phyloP scores from a whole-genome alignment of 2,888 invertebrate genomes.

The Tenodera sinensis region DNA sequence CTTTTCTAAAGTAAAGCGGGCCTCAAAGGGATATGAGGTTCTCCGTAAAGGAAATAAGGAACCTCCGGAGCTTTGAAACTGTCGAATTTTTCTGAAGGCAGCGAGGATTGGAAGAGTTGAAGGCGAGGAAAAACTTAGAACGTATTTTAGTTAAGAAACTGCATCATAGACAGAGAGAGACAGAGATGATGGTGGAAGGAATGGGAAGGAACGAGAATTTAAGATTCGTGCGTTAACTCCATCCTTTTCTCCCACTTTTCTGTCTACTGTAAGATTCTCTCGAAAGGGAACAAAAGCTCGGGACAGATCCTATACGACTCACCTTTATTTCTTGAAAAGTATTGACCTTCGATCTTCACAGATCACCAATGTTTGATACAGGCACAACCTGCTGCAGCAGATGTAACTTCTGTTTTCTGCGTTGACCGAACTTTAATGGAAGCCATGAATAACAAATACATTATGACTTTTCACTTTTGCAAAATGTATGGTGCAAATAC shows the following conservation, averaged over 20 bases:
- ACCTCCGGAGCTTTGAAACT: constrained; percentile 4
- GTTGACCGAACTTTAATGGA: too few species aligned
- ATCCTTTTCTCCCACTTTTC: background rate
- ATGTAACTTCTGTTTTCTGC: too few species aligned
- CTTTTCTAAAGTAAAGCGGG: background rate
- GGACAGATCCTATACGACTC: background rate
- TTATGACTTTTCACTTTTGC: too few species aligned
- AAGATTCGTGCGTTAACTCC: constrained; percentile 5
- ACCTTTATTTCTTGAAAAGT: too few species aligned
- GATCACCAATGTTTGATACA: too few species aligned
- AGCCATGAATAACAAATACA: too few species aligned
- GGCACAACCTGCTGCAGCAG: too few species aligned
- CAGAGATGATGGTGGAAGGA: background rate
- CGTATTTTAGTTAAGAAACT: background rate
- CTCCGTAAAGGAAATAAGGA: constrained; percentile 3
- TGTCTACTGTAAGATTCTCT: background rate
- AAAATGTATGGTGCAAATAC: too few species aligned
- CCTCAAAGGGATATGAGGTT: constrained; percentile 2
- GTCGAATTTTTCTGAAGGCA: constrained; percentile 6
- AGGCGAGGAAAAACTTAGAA: background rate
- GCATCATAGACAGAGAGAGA: background rate
- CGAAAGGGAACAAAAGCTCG: background rate
- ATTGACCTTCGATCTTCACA: too few species aligned
- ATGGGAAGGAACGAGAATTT: background rate
- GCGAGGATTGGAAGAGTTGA: background rate